Conservation (phyloP, 2,113 vertebrate genomes). For the Genyomyrus donnyi region DNA sequence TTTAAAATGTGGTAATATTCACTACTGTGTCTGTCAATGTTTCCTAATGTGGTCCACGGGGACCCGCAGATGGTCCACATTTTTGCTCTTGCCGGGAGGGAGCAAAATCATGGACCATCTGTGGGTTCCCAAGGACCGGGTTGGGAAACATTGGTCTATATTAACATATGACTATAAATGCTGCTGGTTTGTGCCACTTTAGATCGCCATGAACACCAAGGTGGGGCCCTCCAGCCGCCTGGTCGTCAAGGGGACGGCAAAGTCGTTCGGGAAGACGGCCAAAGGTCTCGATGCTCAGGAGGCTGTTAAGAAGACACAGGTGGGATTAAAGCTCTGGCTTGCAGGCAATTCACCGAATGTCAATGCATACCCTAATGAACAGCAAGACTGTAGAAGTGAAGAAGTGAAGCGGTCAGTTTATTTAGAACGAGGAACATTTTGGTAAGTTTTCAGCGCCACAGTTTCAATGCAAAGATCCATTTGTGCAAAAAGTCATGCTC, state of each 20-base stretch:
- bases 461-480: not conserved
- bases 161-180: not conserved
- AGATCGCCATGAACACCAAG: conserved; percentile 12
- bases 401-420: not conserved
- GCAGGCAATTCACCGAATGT: not conserved
- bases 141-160: not conserved
- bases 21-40: not conserved
- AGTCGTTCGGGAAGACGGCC: conserved; percentile 64
- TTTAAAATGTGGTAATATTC: not conserved
- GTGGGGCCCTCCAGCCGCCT: conserved; percentile 58
- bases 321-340: conserved; percentile 28
- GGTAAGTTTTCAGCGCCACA: too few species aligned
- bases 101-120: not conserved
- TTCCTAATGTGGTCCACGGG: not conserved
- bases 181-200: not conserved
- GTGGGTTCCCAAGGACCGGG: not conserved
- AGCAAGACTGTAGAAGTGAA: not conserved
- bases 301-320: conserved; percentile 92
- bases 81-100: not conserved
- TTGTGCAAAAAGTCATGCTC: not conserved
- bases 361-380: not conserved
- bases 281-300: conserved; percentile 84
- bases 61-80: not conserved
- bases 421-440: not conserved
- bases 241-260: conserved; percentile 68